Percentiles rank a stretch among this genome's conserved stretches.
phyloP scores from a whole-genome alignment of 2,888 invertebrate species.

The Calameuta filiformis region DNA sequence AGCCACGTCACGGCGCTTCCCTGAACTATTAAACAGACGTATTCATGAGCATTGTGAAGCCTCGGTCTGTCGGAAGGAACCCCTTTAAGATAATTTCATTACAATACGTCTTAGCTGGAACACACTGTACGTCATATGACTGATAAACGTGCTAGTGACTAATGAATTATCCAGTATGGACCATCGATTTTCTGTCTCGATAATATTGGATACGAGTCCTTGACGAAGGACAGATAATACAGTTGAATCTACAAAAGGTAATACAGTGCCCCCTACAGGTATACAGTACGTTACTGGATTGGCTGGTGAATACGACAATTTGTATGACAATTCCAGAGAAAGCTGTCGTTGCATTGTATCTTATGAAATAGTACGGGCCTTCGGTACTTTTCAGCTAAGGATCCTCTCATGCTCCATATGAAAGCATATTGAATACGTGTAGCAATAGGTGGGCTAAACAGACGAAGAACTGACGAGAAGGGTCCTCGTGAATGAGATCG shows the following conservation, averaged over 20 bases:
- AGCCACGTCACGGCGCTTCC: slow-evolving; percentile 35
- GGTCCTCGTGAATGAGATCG: not conserved
- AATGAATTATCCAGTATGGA: not conserved
- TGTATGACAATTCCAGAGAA: slow-evolving; percentile 54
- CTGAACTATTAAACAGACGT: slow-evolving; percentile 21
- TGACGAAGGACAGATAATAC: not conserved
- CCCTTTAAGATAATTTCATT: not conserved
- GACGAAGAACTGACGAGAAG: not conserved
- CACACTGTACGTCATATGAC: not conserved
- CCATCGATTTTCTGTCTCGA: slow-evolving; percentile 1
- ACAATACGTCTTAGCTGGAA: not conserved
- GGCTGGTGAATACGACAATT: slow-evolving; percentile 51
- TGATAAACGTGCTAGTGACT: not conserved
- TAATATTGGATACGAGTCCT: not conserved
- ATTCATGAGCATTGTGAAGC: slow-evolving; percentile 5
- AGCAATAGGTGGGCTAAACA: not conserved
- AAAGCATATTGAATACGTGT: not conserved
- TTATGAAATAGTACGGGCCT: not conserved
- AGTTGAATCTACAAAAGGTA: not conserved
- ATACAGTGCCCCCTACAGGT: not conserved
- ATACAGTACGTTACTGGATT: not conserved
- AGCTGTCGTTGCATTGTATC: not conserved
- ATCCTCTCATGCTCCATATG: not conserved
- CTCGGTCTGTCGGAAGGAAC: not conserved
- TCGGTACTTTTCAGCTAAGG: not conserved